These are phyloP conservation scores for Frankliniella intonsa DNA, from an alignment of 2,888 invertebrate species.

Conservation along the genomic window DNA sequence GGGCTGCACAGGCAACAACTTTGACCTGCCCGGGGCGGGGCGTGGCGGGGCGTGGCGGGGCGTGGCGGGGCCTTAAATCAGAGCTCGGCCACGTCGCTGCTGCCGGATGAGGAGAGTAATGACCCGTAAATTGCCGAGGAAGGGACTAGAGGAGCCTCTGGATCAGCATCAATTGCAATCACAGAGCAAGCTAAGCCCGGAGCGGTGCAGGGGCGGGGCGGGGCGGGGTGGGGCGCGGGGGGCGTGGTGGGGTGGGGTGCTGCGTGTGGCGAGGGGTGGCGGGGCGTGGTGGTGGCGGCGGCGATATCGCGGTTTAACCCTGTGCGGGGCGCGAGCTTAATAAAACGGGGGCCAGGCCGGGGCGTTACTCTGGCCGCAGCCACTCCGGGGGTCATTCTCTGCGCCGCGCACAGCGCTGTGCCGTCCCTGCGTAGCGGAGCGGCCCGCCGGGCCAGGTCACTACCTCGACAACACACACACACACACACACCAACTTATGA, in stretches of 20 bases:
- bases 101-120: not conserved
- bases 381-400: not conserved
- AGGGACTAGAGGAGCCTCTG: conserved; percentile 9
- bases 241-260: not conserved
- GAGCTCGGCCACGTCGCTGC: not conserved
- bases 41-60: not conserved
- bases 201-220: not conserved
- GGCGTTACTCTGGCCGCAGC: not conserved
- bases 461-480: no score
- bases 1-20: no score
- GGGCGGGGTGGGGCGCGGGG: not conserved
- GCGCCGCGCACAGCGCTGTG: no score
- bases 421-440: no score
- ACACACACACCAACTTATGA: no score
- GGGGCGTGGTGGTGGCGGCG: not conserved
- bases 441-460: no score
- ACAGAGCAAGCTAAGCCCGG: not conserved
- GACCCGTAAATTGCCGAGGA: conserved; percentile 22
- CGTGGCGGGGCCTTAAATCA: conserved; percentile 3
- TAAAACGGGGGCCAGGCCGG: not conserved
- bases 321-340: conserved; percentile 6
- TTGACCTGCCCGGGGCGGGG: not conserved
- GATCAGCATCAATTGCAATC: conserved; percentile 26
- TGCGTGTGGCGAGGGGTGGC: not conserved
- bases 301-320: conserved; percentile 17